Evolutionary conservation across 2,113 vertebrate species (phyloP).

Genomic region (Pagrus major): DNA sequence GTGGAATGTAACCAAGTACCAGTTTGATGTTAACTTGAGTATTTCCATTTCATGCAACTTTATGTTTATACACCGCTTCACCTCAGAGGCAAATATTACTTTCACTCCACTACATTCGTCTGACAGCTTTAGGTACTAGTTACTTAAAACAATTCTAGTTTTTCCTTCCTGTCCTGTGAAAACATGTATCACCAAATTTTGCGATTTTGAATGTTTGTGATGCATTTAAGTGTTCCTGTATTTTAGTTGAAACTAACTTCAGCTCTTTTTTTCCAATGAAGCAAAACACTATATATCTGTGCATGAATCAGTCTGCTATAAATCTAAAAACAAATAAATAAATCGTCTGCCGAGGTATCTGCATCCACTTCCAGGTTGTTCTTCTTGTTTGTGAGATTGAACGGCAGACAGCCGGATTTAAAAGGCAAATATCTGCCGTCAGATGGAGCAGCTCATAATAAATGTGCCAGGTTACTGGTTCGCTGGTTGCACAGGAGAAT

Average conservation of each 20-base stretch:
- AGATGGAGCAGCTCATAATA: constrained; percentile 56
- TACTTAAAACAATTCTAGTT: no score
- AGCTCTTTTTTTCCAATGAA: neutral
- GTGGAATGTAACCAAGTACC: no score
- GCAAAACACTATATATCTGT: neutral
- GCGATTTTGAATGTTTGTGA: no score
- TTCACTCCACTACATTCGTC: no score
- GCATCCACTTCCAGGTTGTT: constrained; percentile 6
- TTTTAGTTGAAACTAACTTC: neutral
- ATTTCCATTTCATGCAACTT: no score
- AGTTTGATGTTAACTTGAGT: no score
- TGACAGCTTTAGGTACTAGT: no score
- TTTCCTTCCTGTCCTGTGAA: no score
- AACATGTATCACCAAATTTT: no score
- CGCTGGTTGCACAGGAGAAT: constrained; percentile 45
- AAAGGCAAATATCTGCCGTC: constrained; percentile 58
- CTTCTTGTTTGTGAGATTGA: constrained; percentile 32
- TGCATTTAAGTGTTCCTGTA: no score
- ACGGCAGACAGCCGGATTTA: constrained; percentile 55
- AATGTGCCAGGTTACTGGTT: constrained; percentile 52
- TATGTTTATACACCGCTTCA: no score
- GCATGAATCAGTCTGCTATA: neutral
- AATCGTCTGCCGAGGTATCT: constrained; percentile 5
- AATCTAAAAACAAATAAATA: constrained; percentile 20
- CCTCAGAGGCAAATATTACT: no score